phyloP scores from a whole-genome alignment of 1,140 invertebrate species.

The Drosophila tsacasi region DNA sequence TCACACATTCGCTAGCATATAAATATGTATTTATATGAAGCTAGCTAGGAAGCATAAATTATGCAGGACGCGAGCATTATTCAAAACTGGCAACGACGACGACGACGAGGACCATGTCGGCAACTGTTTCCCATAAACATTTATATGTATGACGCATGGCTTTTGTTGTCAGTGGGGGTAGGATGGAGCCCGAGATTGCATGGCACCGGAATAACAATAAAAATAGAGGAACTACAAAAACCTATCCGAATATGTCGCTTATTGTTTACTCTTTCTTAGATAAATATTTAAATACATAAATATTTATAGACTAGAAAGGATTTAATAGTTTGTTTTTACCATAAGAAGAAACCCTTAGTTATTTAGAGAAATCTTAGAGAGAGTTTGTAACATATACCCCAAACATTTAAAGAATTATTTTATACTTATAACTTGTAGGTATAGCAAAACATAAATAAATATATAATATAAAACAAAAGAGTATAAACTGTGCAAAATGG shows the following conservation, averaged over 20 bases:
- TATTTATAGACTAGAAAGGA: neutral
- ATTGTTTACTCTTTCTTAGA: slow-evolving; percentile 4
- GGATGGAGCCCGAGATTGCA: slow-evolving; percentile 57
- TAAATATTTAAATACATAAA: neutral
- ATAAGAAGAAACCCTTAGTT: neutral
- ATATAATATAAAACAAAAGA: neutral
- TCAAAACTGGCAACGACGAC: slow-evolving; percentile 64
- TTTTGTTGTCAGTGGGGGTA: slow-evolving; percentile 64
- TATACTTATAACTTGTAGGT: neutral
- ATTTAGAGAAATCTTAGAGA: neutral
- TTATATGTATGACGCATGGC: slow-evolving; percentile 70
- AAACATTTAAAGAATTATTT: too few species aligned
- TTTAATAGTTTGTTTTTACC: neutral
- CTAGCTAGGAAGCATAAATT: slow-evolving; percentile 70
- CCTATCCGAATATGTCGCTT: neutral
- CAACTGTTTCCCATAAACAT: slow-evolving; percentile 75
- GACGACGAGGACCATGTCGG: slow-evolving; percentile 54
- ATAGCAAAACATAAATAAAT: neutral
- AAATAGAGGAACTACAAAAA: slow-evolving; percentile 18
- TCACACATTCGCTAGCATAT: slow-evolving; percentile 27
- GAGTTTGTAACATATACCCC: accelerated
- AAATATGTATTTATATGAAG: slow-evolving; percentile 43
- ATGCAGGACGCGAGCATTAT: slow-evolving; percentile 76
- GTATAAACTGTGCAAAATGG: slow-evolving; percentile 43
- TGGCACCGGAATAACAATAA: slow-evolving; percentile 41